Base-by-base conservation (phyloP, 2,797 vertebrate species). In the Oreochromis mossambicus region DNA sequence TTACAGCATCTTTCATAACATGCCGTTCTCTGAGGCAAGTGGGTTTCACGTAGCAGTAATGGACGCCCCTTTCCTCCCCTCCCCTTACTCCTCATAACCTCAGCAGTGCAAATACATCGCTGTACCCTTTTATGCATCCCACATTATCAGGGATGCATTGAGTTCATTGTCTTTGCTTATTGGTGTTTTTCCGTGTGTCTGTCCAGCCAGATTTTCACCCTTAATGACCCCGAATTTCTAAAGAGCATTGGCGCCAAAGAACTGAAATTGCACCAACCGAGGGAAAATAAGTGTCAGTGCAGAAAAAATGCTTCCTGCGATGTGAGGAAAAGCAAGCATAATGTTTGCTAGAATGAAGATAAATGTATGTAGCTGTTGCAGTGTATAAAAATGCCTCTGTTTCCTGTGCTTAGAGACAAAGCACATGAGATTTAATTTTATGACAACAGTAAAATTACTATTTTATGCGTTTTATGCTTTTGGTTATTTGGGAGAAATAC, bases 1-100 rank as follows among this genome's bases (percentile, higher is more conserved):
- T 93, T 91, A 93, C 92, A 85, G 87, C 89, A 80, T 92, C 90
- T 92, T 91, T 94, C 92, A 94, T 94, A 93, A 91, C 90, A 76
- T 70, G 86, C 78, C 51, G 36, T 77, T 87, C 92, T 89, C 55
- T 7, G 29, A 90, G 81, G 87, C 87, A 51, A 43, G 79, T 86
- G 75, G 87, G 79, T 87, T 92, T 91, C 85, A 89, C 82, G 46
- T 82, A 78, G 88, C 85, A 21, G 84, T 91, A 88, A 91, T 90
- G 81, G 81, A 83, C 70, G 43, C 78, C 32, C 46, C 34, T 8
- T 6, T 48, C 15, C 11, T 26, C 52, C 46, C 26, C 11, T 66
- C 19, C n/a, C 61, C 3, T 11, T n/a, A 6, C 77, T 15, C 24
- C 73, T 87, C 78, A 81, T 70, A 88, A 81, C 78, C 80, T 86